phyloP scores from a whole-genome alignment of 2,113 vertebrate genomes.

The Nerophis ophidion region DNA sequence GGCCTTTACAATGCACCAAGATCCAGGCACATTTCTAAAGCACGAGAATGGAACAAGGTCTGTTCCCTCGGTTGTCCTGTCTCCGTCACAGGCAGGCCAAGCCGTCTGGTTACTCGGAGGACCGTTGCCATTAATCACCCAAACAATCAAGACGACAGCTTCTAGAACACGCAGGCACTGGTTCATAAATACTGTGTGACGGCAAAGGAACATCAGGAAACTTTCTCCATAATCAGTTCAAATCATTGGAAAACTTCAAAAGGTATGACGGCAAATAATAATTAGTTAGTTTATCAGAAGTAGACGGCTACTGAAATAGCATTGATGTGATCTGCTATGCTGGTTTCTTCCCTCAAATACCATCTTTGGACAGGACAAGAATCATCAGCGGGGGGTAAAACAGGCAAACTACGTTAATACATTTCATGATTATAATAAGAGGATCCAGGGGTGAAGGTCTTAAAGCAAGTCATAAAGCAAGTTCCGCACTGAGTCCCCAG shows the following conservation, averaged over 20 bases:
- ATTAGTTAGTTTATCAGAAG: neutral
- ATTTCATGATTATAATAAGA: too few relatives aligned
- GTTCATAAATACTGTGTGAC: conserved; percentile 14
- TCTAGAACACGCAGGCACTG: conserved; percentile 16
- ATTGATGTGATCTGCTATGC: too few relatives aligned
- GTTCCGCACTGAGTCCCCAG: too few relatives aligned
- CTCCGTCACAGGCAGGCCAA: conserved; percentile 33
- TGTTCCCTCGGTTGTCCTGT: conserved; percentile 37
- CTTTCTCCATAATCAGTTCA: neutral
- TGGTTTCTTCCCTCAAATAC: too few relatives aligned
- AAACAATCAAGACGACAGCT: conserved; percentile 28
- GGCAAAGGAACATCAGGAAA: conserved; percentile 19
- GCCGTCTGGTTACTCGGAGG: conserved; percentile 25
- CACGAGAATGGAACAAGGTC: conserved; percentile 57
- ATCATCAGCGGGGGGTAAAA: too few relatives aligned
- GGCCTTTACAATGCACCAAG: conserved; percentile 59
- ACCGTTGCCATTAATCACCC: conserved; percentile 36
- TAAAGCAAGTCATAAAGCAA: too few relatives aligned
- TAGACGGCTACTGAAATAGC: neutral
- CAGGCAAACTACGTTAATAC: too few relatives aligned
- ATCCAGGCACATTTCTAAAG: conserved; percentile 49
- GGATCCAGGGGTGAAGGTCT: too few relatives aligned
- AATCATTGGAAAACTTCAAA: neutral
- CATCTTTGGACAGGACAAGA: too few relatives aligned
- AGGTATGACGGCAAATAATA: neutral